Evolutionary conservation across 2,113 vertebrate genomes (phyloP).

Genomic region (Apteryx mantelli): DNA sequence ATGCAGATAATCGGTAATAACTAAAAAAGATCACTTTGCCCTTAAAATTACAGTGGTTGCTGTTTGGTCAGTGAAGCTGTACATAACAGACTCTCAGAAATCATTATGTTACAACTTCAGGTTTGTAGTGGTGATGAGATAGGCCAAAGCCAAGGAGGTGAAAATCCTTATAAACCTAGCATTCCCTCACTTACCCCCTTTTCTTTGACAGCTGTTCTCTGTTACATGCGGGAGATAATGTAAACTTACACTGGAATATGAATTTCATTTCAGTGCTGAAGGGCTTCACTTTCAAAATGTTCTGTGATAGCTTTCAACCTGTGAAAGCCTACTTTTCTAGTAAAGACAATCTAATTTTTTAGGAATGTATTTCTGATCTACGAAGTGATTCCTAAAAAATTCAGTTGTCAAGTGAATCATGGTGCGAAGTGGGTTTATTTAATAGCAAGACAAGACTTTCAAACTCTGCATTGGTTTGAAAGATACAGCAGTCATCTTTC

Average conservation of each 20-base stretch:
- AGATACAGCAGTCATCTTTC: neutral
- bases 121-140: neutral
- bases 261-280: constrained; percentile 2
- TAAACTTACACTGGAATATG: neutral
- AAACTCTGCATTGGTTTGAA: neutral
- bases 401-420: neutral
- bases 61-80: neutral
- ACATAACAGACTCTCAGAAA: neutral
- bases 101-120: neutral
- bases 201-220: neutral
- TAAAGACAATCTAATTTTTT: neutral
- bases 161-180: neutral
- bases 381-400: neutral
- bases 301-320: neutral
- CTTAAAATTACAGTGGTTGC: neutral
- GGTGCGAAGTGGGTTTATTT: neutral
- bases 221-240: neutral
- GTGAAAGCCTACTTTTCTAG: neutral
- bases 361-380: neutral
- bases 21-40: neutral
- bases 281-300: neutral
- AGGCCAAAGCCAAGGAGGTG: neutral
- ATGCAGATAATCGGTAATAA: neutral
- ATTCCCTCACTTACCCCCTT: neutral
- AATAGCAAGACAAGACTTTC: neutral